A percentile compares a stretch with the other conserved stretches of the same genome.
These are phyloP conservation scores for Nibea coibor DNA, from an alignment of 2,113 vertebrate species.

Conservation along the genomic window DNA sequence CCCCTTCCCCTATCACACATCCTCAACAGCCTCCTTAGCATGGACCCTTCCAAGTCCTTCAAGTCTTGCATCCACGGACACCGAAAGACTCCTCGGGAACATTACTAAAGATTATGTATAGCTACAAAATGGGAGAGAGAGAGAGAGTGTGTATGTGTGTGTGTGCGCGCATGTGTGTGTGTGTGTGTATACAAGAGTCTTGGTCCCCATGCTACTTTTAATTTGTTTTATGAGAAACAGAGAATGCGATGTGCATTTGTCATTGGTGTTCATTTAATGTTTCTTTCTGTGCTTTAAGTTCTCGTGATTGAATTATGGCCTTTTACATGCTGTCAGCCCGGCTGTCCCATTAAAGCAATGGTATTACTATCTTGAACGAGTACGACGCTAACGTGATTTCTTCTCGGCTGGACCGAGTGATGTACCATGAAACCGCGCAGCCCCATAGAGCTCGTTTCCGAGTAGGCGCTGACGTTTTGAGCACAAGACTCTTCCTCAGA, in stretches of 20 bases:
- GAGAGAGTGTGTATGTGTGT: too few relatives aligned
- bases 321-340: slow-evolving; percentile 81
- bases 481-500: too few relatives aligned
- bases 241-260: slow-evolving; percentile 62
- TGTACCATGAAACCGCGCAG: not conserved
- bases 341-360: slow-evolving; percentile 83
- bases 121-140: slow-evolving; percentile 36
- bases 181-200: slow-evolving; percentile 39
- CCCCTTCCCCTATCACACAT: slow-evolving; percentile 39
- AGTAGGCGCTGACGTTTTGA: too few relatives aligned
- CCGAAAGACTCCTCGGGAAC: slow-evolving; percentile 51
- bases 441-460: too few relatives aligned
- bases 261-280: slow-evolving; percentile 64
- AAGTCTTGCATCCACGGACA: slow-evolving; percentile 60
- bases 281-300: slow-evolving; percentile 76
- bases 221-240: slow-evolving; percentile 54
- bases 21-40: slow-evolving; percentile 59
- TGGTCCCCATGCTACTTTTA: slow-evolving; percentile 56
- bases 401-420: not conserved
- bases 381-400: slow-evolving; percentile 26
- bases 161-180: too few relatives aligned
- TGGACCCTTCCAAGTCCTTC: slow-evolving; percentile 57
- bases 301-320: slow-evolving; percentile 76
- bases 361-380: slow-evolving; percentile 71
- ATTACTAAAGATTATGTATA: slow-evolving; percentile 47